Evolutionary conservation across 2,888 invertebrate species (phyloP).

Genomic region (Dugesia japonica): DNA sequence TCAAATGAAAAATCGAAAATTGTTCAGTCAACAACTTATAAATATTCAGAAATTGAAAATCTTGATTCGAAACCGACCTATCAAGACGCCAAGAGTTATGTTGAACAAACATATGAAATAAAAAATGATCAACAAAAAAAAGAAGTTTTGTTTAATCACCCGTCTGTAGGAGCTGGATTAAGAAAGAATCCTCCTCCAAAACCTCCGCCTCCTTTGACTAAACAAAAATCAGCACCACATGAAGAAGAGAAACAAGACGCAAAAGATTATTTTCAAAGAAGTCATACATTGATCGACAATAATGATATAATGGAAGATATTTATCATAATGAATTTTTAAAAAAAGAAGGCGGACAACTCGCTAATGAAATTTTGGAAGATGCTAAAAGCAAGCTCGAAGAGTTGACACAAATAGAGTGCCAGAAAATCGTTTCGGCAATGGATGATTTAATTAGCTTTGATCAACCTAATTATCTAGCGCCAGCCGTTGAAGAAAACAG

Average conservation of each 20-base stretch:
- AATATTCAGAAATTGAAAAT: not conserved
- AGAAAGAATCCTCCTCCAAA: constrained; percentile 12
- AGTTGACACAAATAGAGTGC: constrained; percentile 21
- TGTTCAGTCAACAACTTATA: not conserved
- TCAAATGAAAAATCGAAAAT: not conserved
- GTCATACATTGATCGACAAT: not conserved
- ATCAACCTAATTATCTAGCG: not conserved
- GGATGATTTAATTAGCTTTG: constrained; percentile 32
- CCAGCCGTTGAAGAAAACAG: constrained; percentile 29
- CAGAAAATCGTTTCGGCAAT: constrained; percentile 29
- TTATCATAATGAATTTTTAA: not conserved
- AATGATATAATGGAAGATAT: constrained; percentile 4
- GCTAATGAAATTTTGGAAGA: not conserved
- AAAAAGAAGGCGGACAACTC: not conserved
- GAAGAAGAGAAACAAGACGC: not conserved
- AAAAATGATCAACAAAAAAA: not conserved
- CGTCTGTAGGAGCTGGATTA: not conserved
- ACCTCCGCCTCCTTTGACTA: not conserved
- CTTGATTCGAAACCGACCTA: not conserved
- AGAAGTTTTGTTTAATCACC: not conserved
- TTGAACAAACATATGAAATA: not conserved
- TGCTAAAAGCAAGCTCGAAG: not conserved
- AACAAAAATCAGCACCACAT: constrained; percentile 7
- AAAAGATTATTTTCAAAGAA: not conserved
- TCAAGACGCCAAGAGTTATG: not conserved